phyloP scores from a whole-genome alignment of 1,140 invertebrate genomes.

The Vollenhovia emeryi region DNA sequence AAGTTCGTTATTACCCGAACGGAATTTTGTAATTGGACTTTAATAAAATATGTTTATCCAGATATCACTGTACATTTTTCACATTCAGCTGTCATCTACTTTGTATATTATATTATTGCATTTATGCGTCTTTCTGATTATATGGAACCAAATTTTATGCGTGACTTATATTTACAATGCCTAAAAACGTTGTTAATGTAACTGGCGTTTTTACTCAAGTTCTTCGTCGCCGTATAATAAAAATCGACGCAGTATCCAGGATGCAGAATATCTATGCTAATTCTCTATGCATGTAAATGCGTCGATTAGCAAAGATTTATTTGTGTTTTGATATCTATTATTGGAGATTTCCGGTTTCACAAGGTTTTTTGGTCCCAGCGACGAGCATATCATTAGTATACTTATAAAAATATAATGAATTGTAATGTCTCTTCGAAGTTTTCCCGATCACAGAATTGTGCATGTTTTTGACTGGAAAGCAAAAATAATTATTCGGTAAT shows the following conservation, averaged over 20 bases:
- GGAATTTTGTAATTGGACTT: slow-evolving; percentile 43
- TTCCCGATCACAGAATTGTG: slow-evolving; percentile 71
- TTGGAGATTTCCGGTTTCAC: slow-evolving; percentile 39
- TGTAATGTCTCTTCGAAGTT: slow-evolving; percentile 47
- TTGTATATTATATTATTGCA: background rate
- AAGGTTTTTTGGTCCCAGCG: slow-evolving; percentile 62
- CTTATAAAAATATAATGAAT: slow-evolving; percentile 66
- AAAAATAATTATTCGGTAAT: slow-evolving; percentile 28
- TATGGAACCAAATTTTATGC: background rate
- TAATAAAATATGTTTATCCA: slow-evolving; percentile 50
- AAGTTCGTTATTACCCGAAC: slow-evolving; percentile 26
- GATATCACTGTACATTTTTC: slow-evolving; percentile 18
- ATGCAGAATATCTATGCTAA: slow-evolving; percentile 14
- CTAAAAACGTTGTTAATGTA: background rate
- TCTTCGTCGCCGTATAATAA: background rate
- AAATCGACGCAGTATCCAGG: background rate
- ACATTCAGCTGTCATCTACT: background rate
- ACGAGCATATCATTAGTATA: background rate
- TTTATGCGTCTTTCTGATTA: background rate
- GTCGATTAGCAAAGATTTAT: background rate
- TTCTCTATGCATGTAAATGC: slow-evolving; percentile 21
- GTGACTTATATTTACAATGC: background rate
- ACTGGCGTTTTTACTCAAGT: background rate
- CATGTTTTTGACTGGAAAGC: slow-evolving; percentile 77
- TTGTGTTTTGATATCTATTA: background rate